Evolutionary conservation across 2,113 vertebrate genomes (phyloP), one percentile per base, ranked within the genome.

Genomic region (Thinocorus orbignyianus): DNA sequence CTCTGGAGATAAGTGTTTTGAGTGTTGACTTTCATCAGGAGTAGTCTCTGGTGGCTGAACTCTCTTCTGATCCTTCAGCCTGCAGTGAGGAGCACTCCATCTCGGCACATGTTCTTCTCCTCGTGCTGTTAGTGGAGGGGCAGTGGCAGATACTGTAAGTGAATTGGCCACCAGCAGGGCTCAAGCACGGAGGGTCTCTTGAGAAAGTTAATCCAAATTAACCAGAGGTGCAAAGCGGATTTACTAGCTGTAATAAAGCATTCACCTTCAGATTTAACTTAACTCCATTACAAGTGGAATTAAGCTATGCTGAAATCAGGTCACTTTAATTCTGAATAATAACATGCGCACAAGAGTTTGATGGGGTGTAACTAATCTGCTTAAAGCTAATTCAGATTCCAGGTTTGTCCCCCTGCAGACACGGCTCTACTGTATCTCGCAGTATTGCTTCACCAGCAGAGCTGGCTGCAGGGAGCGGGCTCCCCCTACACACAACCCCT

Each of bases 201-300:
- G 9, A 86, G 72, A 79, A 90, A 88, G 65, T 91, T 92, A 97
- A 95, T 95, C 83, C 91, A 95, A 79, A 95, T 91, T 84, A 95
- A 61, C 23, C 26, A 65, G 73, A 91, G 86, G 61, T 76, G 89
- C 48, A 87, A 81, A 93, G 70, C 9, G 10, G 86, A 95, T 93
- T 95, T 93, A 84, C 26, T 48, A 89, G 73, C 91, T 88, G 39
- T 44, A 94, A 87, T 81, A 92, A 92, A 87, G 69, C 44, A 65
- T 79, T 89, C 52, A 48, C 64, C 76, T 88, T 92, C 86, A 92
- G 86, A 91, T 92, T 93, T 89, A 89, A 42, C 46, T 94, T 88
- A 94, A 89, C 86, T 86, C 57, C 48, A 37, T 89, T 89, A 72
- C 0, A 1, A 92, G 48, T 48, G 77, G 86, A 91, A 87, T 93